These are phyloP conservation scores for Sinopyrophorus schimmeli DNA, from an alignment of 2,888 invertebrate species.

Conservation along the genomic window DNA sequence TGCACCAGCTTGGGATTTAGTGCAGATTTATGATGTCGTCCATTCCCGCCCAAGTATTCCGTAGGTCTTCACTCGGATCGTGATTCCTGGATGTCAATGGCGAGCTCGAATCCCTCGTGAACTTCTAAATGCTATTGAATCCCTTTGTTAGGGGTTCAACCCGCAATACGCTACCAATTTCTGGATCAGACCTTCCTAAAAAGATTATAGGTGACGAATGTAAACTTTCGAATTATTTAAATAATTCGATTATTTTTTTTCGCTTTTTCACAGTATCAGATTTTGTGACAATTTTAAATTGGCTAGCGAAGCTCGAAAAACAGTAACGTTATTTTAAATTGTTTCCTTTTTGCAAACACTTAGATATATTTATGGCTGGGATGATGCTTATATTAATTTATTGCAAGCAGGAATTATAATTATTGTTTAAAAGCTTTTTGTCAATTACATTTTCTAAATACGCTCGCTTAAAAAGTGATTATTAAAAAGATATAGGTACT, in stretches of 20 bases:
- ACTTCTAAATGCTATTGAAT: conserved; percentile 20
- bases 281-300: too few species aligned
- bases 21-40: conserved; percentile 24
- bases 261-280: too few species aligned
- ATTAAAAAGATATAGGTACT: too few species aligned
- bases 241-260: conserved; percentile 16
- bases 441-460: too few species aligned
- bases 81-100: conserved; percentile 24
- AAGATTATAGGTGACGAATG: conserved; percentile 20
- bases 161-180: conserved; percentile 20
- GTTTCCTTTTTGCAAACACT: too few species aligned
- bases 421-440: too few species aligned
- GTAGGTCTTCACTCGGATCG: conserved; percentile 23
- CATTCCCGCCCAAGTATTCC: conserved; percentile 22
- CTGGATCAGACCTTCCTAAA: conserved; percentile 18
- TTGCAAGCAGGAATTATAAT: too few species aligned
- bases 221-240: conserved; percentile 19
- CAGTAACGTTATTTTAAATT: too few species aligned
- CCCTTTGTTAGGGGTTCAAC: conserved; percentile 22
- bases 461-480: too few species aligned
- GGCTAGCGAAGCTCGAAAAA: too few species aligned
- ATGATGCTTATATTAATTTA: too few species aligned
- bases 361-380: too few species aligned
- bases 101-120: conserved; percentile 19
- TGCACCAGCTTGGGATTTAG: conserved; percentile 21